phyloP scores from a whole-genome alignment of 37 sponge, comb jelly and placozoan genomes.

The Tethya wilhelma region DNA sequence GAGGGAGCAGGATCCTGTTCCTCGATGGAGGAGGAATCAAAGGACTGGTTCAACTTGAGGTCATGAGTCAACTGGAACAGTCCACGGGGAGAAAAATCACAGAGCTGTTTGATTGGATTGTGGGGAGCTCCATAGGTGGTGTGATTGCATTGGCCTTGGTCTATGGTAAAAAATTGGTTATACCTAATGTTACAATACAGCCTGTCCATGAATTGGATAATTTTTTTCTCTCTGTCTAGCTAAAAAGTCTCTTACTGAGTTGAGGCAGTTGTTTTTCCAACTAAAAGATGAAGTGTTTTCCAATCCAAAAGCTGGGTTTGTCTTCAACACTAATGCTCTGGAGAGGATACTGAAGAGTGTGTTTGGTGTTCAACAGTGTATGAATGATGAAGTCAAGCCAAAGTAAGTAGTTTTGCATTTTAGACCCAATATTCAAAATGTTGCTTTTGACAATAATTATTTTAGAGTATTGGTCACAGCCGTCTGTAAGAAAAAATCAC shows the following conservation, averaged over 20 bases:
- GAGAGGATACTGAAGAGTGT: conserved; percentile 47
- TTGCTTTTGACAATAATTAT: neutral
- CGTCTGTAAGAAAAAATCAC: conserved; percentile 30
- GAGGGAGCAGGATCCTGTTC: conserved; percentile 54
- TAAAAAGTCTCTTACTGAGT: conserved; percentile 26
- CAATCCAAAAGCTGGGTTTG: neutral
- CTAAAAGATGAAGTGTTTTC: conserved; percentile 71
- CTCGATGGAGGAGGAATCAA: conserved; percentile 74
- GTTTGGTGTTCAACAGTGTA: conserved; percentile 30
- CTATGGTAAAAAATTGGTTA: conserved; percentile 52
- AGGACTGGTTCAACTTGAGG: conserved; percentile 61
- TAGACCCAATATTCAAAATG: neutral
- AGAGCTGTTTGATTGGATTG: conserved; percentile 77
- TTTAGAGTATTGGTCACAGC: conserved; percentile 54
- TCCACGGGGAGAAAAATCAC: conserved; percentile 51
- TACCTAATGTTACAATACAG: too few relatives aligned
- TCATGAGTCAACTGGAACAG: conserved; percentile 37
- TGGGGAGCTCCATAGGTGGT: conserved; percentile 62
- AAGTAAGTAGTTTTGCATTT: conserved; percentile 22
- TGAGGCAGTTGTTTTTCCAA: conserved; percentile 42
- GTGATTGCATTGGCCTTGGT: conserved; percentile 63
- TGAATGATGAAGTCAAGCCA: conserved; percentile 31
- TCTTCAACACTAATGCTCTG: conserved; percentile 44
- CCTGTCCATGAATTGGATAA: too few relatives aligned
- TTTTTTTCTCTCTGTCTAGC: neutral